Evolutionary conservation across 2,888 invertebrate species (phyloP).

Genomic region (Cremastinae sp.): DNA sequence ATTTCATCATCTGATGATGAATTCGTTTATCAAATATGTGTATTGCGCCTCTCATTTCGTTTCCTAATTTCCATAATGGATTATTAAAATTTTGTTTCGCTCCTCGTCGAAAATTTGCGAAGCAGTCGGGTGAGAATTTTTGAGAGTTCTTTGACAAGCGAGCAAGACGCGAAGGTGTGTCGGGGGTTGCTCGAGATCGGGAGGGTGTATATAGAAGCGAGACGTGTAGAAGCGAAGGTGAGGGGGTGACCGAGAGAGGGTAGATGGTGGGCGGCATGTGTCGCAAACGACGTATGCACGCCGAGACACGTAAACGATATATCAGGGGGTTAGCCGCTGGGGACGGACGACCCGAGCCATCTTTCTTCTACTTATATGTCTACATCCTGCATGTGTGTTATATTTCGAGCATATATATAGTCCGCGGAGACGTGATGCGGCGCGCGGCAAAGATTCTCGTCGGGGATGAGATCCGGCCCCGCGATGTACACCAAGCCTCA

Average conservation of each 20-base stretch:
- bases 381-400: conserved; percentile 60
- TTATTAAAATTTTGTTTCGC: no score
- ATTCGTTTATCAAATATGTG: no score
- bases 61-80: no score
- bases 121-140: no score
- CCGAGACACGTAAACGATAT: conserved; percentile 81
- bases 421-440: conserved; percentile 76
- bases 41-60: no score
- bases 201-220: conserved; percentile 20
- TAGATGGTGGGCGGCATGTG: conserved; percentile 73
- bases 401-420: conserved; percentile 74
- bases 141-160: no score
- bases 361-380: conserved; percentile 77
- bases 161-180: no score
- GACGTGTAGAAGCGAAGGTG: conserved; percentile 39
- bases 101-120: no score
- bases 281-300: conserved; percentile 80
- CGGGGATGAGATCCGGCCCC: conserved; percentile 65
- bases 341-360: conserved; percentile 79
- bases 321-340: conserved; percentile 80
- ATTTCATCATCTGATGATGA: no score
- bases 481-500: conserved; percentile 66
- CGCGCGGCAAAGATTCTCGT: conserved; percentile 65
- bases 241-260: conserved; percentile 57
- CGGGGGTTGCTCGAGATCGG: conserved; percentile 22